Percentiles rank a stretch among this genome's conserved stretches.
These are phyloP conservation scores for Pseudococcus jackbeardsleyi DNA, from an alignment of 2,888 invertebrate species.

Conservation along the genomic window DNA sequence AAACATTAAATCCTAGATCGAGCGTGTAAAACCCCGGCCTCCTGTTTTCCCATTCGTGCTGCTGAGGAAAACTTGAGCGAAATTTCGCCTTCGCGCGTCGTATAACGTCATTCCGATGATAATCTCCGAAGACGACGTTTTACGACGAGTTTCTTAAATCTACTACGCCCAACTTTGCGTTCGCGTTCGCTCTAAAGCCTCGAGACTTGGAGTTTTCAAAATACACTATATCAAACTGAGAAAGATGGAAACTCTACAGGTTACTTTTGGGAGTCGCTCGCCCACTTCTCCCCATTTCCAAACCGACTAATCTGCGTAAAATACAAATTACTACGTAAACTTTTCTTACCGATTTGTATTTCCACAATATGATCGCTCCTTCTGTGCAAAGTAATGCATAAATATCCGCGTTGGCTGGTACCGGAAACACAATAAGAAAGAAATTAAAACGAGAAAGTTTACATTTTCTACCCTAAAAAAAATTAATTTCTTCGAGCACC, in stretches of 20 bases:
- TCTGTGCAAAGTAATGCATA: slow-evolving; percentile 89
- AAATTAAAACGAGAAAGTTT: slow-evolving; percentile 50
- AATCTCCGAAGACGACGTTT: background rate
- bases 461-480: background rate
- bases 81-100: background rate
- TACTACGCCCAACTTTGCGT: slow-evolving; percentile 20
- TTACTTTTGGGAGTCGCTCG: background rate
- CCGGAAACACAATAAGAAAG: slow-evolving; percentile 67
- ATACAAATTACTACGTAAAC: slow-evolving; percentile 28
- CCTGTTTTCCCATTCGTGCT: background rate
- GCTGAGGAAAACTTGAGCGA: background rate
- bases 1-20: slow-evolving; percentile 13
- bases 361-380: slow-evolving; percentile 90
- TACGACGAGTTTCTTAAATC: slow-evolving; percentile 21
- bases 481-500: slow-evolving; percentile 14
- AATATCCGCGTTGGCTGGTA: slow-evolving; percentile 84
- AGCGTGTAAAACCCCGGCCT: background rate
- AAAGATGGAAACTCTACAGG: slow-evolving; percentile 33
- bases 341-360: slow-evolving; percentile 79
- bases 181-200: background rate
- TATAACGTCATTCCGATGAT: slow-evolving; percentile 13
- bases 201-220: slow-evolving; percentile 34
- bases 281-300: background rate
- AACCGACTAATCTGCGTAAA: slow-evolving; percentile 20
- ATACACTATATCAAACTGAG: background rate